Base-by-base conservation (phyloP, 1,140 invertebrate species). In the Maconellicoccus hirsutus region DNA sequence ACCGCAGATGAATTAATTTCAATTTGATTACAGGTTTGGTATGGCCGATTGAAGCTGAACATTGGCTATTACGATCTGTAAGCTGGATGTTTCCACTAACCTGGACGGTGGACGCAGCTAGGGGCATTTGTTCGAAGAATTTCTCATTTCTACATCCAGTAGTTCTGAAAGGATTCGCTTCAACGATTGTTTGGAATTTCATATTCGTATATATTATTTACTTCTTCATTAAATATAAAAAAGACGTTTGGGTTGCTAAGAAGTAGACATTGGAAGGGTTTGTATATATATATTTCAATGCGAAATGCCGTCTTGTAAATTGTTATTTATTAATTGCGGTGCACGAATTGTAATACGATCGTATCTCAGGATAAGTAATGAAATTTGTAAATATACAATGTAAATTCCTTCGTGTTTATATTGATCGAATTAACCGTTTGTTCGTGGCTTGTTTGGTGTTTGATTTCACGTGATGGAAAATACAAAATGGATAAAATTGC, bases 161-260 rank as follows among this genome's bases (percentile, higher is more conserved):
- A 1, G 84, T 86, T 1, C 84, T 82, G 78, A 78, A 78, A 19
- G 84, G 85, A 3, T 84, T 82, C 72, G 23, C 83, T 0, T 80
- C 83, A 19, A 82, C 80, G 2, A 75, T 82, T 6, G 78, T 76
- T 6, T 86, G 85, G 85, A 79, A 80, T 63, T 42, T 77, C 1
- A 75, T 83, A n/a, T 80, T 85, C 70, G 70, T 76, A 76, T 3
- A 72, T 78, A 8, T 78, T 10, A 72, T 75, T 27, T 73, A 74
- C 21, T 21, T 73, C 4, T 61, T 59, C 2, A 69, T 73, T 39
- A 71, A 38, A 25, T 1, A 70, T 59, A 73, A 73, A 16, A 73
- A 73, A 59, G 71, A 73, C 21, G 8, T 70, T 2, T 71, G 70
- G 71, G 0, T 10, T 73, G 59, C 69, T 63, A n/a, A 71, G 70